phyloP scores from a whole-genome alignment of 2,113 vertebrate species.

The Otus sunia region DNA sequence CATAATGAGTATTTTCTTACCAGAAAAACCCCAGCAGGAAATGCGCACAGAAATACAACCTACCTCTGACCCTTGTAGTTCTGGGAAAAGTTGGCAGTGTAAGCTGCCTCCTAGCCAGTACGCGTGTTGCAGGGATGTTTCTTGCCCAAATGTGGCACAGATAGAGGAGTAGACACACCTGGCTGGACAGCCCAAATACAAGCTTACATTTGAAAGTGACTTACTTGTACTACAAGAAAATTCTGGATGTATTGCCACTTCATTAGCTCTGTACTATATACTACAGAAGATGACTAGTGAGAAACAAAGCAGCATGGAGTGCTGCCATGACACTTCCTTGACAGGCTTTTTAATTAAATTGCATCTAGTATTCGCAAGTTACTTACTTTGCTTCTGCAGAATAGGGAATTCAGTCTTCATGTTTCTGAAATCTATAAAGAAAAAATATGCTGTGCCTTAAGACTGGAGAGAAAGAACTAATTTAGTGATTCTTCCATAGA shows the following conservation, averaged over 20 bases:
- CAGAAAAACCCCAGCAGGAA: not conserved
- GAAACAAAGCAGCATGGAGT: not conserved
- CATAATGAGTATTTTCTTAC: not conserved
- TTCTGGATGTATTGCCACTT: not conserved
- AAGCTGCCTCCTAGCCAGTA: not conserved
- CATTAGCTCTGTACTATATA: not conserved
- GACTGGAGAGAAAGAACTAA: not conserved
- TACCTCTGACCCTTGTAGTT: not conserved
- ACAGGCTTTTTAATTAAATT: not conserved
- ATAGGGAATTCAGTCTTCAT: not conserved
- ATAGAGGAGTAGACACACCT: not conserved
- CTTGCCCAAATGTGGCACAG: not conserved
- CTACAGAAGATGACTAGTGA: not conserved
- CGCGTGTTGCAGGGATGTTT: not conserved
- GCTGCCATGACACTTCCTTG: not conserved
- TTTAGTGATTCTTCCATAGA: not conserved
- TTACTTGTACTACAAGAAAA: not conserved
- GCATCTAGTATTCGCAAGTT: not conserved
- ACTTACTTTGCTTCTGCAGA: not conserved
- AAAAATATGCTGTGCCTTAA: not conserved
- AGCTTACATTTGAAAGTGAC: not conserved
- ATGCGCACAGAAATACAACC: rapidly evolving
- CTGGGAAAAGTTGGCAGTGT: not conserved
- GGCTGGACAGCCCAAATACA: not conserved
- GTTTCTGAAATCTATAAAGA: not conserved